Evolutionary conservation across 2,888 invertebrate genomes (phyloP).

Genomic region (Agrilus biguttatus): DNA sequence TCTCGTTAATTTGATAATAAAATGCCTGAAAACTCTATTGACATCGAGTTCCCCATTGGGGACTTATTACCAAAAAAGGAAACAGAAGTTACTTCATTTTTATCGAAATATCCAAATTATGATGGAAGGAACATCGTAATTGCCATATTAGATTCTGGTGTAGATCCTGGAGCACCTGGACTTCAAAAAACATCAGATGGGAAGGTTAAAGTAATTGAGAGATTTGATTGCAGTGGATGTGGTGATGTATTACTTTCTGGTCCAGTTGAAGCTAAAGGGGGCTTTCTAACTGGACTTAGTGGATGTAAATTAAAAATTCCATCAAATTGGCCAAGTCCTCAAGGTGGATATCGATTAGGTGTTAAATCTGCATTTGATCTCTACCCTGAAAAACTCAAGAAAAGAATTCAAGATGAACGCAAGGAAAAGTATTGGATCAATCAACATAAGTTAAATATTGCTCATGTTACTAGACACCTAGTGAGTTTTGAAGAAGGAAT

Average conservation of each 20-base stretch:
- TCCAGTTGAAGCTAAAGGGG: constrained; percentile 53
- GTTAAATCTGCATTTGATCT: constrained; percentile 73
- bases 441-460: constrained; percentile 60
- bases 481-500: constrained; percentile 51
- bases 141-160: constrained; percentile 94
- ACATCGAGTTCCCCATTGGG: constrained; percentile 59
- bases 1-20: not conserved
- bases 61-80: constrained; percentile 87
- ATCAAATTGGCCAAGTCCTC: constrained; percentile 66
- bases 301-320: constrained; percentile 85
- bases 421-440: constrained; percentile 78
- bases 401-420: constrained; percentile 57
- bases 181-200: constrained; percentile 84
- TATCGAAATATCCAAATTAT: constrained; percentile 75
- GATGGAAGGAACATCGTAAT: constrained; percentile 87
- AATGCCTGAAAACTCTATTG: constrained; percentile 7
- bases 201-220: constrained; percentile 82
- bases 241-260: constrained; percentile 91
- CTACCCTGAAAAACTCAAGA: constrained; percentile 71
- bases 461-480: constrained; percentile 61
- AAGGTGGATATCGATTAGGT: constrained; percentile 76
- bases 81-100: constrained; percentile 77
- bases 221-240: constrained; percentile 90
- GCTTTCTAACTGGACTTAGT: constrained; percentile 67
- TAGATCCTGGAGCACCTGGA: constrained; percentile 92